These are phyloP conservation scores for Callocephalon fimbriatum DNA, from an alignment of 2,113 vertebrate species.

Conservation along the genomic window DNA sequence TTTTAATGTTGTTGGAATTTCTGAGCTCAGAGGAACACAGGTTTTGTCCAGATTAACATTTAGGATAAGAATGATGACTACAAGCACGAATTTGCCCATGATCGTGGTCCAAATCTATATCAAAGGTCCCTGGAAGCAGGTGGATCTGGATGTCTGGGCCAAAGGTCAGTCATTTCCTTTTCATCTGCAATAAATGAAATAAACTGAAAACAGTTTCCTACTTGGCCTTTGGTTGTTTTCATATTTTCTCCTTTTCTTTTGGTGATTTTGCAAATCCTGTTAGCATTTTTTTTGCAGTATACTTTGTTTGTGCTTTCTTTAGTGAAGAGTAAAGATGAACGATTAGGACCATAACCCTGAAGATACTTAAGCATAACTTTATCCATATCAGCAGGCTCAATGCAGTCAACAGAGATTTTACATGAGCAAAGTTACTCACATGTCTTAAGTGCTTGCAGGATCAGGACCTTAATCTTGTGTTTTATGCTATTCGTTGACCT, in stretches of 20 bases:
- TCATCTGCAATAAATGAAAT: slow-evolving; percentile 15
- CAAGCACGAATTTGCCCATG: not conserved
- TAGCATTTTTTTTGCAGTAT: accelerated
- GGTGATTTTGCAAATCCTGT: not conserved
- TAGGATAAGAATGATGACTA: not conserved
- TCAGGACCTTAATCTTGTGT: slow-evolving; percentile 67
- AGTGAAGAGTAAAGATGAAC: not conserved
- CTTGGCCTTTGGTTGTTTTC: not conserved
- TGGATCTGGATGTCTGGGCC: not conserved
- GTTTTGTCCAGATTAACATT: not conserved
- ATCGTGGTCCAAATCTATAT: not conserved
- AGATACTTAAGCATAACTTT: slow-evolving; percentile 19
- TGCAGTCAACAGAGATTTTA: not conserved
- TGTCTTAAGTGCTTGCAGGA: slow-evolving; percentile 40
- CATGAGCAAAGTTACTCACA: slow-evolving; percentile 39
- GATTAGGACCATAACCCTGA: not conserved
- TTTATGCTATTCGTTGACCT: slow-evolving; percentile 64
- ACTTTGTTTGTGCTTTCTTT: not conserved
- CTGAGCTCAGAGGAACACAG: not conserved
- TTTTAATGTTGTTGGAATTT: not conserved
- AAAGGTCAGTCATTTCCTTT: slow-evolving; percentile 18
- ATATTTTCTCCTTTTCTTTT: not conserved
- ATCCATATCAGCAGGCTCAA: not conserved
- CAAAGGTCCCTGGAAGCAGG: slow-evolving; percentile 2
- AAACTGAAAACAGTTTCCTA: slow-evolving; percentile 11